Evolutionary conservation across 1,140 invertebrate species (phyloP).

Genomic region (Trichogramma pretiosum): DNA sequence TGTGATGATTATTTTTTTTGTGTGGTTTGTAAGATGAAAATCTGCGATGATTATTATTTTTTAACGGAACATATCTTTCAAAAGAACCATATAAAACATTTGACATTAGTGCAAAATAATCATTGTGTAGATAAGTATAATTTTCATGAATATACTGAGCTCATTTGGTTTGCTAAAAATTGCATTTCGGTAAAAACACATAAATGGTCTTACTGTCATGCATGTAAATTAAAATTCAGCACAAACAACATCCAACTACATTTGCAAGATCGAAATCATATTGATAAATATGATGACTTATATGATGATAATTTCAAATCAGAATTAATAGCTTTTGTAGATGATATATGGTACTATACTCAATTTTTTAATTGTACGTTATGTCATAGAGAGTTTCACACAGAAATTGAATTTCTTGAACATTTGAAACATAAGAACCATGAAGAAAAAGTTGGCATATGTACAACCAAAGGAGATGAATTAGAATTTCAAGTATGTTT

Average conservation of each 20-base stretch:
- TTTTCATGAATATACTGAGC: conserved; percentile 10
- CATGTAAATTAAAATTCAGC: conserved; percentile 3
- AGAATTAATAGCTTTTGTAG: conserved; percentile 3
- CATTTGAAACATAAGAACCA: conserved; percentile 20
- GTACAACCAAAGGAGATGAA: background rate
- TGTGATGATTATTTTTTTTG: background rate
- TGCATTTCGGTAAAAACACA: conserved; percentile 8
- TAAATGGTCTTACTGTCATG: background rate
- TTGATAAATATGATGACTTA: background rate
- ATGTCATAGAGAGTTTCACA: conserved; percentile 9
- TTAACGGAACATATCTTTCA: conserved; percentile 13
- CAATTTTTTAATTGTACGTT: conserved; percentile 19
- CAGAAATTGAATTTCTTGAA: conserved; percentile 17
- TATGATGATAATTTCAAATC: background rate
- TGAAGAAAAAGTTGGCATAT: background rate
- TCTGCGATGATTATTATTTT: conserved; percentile 7
- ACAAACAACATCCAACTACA: conserved; percentile 2
- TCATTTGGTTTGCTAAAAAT: conserved; percentile 10
- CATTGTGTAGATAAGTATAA: background rate
- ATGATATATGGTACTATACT: conserved; percentile 21
- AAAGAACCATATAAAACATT: conserved; percentile 5
- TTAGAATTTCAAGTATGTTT: conserved; percentile 23
- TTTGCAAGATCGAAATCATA: background rate
- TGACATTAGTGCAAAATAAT: conserved; percentile 3
- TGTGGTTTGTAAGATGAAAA: conserved; percentile 9